phyloP scores from a whole-genome alignment of 2,797 vertebrate species.

The Xerus rutilus region DNA sequence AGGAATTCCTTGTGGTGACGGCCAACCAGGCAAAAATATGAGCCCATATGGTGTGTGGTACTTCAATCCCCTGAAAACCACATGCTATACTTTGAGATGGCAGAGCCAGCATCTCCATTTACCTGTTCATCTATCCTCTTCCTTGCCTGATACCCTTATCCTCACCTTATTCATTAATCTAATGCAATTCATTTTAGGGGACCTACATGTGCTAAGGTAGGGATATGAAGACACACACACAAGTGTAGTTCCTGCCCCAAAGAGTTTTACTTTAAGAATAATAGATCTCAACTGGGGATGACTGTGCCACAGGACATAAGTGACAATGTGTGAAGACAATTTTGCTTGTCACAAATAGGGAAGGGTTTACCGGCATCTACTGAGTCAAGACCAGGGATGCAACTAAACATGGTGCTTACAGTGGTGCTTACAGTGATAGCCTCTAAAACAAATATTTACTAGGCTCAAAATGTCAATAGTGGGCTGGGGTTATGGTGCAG shows the following conservation, averaged over 20 bases:
- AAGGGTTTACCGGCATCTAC: not conserved
- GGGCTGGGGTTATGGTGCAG: too few species aligned
- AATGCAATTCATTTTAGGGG: not conserved
- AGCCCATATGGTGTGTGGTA: not conserved
- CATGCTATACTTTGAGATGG: not conserved
- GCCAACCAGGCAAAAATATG: not conserved
- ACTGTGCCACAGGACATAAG: not conserved
- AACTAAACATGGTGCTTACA: not conserved
- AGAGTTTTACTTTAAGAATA: not conserved
- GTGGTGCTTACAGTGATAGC: not conserved
- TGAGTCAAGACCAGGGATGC: not conserved
- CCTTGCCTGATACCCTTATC: not conserved
- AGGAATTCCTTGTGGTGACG: not conserved
- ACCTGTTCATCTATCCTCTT: not conserved
- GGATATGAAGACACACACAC: not conserved
- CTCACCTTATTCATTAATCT: not conserved
- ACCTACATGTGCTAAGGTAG: not conserved
- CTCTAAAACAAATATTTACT: not conserved
- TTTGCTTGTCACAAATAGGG: not conserved
- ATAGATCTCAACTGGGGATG: not conserved
- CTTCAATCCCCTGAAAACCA: not conserved
- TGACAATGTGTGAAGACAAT: not conserved
- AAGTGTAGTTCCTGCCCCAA: not conserved
- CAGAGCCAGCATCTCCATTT: not conserved
- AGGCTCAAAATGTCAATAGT: not conserved